Evolutionary conservation across 2,113 vertebrate genomes (phyloP).

Genomic region (Dicentrarchus labrax): DNA sequence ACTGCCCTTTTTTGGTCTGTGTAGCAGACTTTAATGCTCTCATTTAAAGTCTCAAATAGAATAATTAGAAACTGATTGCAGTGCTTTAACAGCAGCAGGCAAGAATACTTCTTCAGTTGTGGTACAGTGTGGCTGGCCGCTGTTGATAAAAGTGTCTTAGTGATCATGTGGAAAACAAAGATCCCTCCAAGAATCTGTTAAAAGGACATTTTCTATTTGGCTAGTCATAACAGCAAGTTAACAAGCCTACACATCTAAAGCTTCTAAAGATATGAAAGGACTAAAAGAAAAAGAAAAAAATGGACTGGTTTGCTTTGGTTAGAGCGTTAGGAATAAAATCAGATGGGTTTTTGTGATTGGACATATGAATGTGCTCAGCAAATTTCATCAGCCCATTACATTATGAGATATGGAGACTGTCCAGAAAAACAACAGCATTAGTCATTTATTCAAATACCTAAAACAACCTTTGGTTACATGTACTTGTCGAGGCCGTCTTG

Average conservation of each 20-base stretch:
- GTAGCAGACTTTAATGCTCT: conserved; percentile 22
- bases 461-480: neutral
- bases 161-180: conserved; percentile 43
- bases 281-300: neutral
- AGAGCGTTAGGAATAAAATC: neutral
- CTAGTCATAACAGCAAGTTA: conserved; percentile 19
- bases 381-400: conserved; percentile 1
- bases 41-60: conserved; percentile 23
- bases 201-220: conserved; percentile 27
- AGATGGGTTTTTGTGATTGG: neutral
- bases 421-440: neutral
- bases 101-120: conserved; percentile 10
- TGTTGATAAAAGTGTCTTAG: conserved; percentile 29
- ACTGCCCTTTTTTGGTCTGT: neutral
- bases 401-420: conserved; percentile 1
- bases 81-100: conserved; percentile 22
- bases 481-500: neutral
- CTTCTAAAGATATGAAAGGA: neutral
- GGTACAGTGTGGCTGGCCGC: conserved; percentile 26
- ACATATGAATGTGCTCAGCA: neutral
- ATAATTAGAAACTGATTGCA: conserved; percentile 4
- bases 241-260: conserved; percentile 14
- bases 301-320: neutral
- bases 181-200: conserved; percentile 11
- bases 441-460: neutral